These are phyloP conservation scores for Cariama cristata DNA, from an alignment of 2,113 vertebrate genomes.

Conservation along the genomic window DNA sequence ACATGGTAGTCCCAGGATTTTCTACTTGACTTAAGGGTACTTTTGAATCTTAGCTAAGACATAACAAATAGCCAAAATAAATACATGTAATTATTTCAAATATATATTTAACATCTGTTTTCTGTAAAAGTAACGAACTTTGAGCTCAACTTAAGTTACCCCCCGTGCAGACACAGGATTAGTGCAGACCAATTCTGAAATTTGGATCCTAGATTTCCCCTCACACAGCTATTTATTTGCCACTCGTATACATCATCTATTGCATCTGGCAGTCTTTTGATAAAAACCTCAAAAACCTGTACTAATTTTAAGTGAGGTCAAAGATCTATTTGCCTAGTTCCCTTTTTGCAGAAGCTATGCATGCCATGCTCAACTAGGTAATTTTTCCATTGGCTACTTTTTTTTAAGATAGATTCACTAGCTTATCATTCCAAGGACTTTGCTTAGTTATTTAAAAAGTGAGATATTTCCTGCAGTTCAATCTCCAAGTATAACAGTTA, in stretches of 20 bases:
- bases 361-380: background rate
- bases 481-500: background rate
- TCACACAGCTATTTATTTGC: background rate
- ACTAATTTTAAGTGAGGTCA: background rate
- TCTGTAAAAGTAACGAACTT: background rate
- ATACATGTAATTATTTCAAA: background rate
- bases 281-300: background rate
- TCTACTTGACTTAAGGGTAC: background rate
- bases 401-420: background rate
- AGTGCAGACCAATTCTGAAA: background rate
- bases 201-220: background rate
- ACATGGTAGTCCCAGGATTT: background rate
- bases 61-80: background rate
- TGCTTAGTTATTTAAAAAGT: background rate
- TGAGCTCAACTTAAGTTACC: background rate
- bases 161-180: background rate
- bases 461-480: background rate
- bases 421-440: background rate
- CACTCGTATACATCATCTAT: background rate
- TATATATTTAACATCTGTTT: background rate
- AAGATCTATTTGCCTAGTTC: background rate
- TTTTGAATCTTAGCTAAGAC: background rate
- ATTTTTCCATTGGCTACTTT: background rate
- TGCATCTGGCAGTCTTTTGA: background rate
- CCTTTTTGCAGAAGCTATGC: background rate